Evolutionary conservation across 2,113 vertebrate species (phyloP).

Genomic region (Rhegmatorhina hoffmannsi): DNA sequence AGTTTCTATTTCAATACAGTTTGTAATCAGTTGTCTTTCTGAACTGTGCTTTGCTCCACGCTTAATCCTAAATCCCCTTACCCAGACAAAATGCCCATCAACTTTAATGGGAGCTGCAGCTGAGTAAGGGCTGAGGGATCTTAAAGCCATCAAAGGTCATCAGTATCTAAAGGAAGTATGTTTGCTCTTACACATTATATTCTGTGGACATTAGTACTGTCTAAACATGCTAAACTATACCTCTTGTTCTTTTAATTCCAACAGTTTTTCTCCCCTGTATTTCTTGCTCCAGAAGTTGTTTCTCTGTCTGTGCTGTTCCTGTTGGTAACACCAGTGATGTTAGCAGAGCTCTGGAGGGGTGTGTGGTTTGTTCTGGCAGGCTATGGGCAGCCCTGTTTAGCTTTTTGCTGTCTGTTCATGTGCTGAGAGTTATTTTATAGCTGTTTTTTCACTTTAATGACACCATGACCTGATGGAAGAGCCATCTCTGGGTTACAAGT

Average conservation of each 20-base stretch:
- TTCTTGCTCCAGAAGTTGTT: constrained; percentile 14
- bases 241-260: not conserved
- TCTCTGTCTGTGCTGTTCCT: not conserved
- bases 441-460: not conserved
- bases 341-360: not conserved
- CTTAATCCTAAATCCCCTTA: constrained; percentile 48
- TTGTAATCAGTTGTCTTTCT: constrained; percentile 31
- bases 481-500: not conserved
- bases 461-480: not conserved
- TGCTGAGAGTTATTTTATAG: not conserved
- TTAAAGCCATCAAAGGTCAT: constrained; percentile 32
- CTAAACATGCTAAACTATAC: not conserved
- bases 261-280: not conserved
- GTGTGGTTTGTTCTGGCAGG: not conserved
- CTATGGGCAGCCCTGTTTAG: not conserved
- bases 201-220: not conserved
- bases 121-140: constrained; percentile 36
- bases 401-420: not conserved
- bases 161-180: not conserved
- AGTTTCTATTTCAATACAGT: constrained; percentile 32
- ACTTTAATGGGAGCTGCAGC: constrained; percentile 30
- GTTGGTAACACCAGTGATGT: not conserved
- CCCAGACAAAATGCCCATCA: constrained; percentile 49
- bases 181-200: constrained; percentile 1
- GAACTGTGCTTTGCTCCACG: not conserved